Conservation (phyloP, 2,113 vertebrate species). For the Rhinogobius similis region DNA sequence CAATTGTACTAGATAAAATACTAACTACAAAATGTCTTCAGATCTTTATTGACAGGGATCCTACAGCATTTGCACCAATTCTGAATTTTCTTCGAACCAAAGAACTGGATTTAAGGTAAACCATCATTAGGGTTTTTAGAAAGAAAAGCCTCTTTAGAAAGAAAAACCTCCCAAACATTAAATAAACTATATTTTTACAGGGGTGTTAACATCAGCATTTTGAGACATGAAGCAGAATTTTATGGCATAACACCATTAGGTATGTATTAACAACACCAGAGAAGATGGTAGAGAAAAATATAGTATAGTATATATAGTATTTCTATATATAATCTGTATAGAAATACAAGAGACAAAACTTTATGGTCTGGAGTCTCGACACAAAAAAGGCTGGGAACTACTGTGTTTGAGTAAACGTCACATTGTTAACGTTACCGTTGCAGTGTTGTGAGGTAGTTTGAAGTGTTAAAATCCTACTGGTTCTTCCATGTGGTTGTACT, state of each 20-base stretch:
- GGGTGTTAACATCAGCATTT: conserved; percentile 93
- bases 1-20: neutral
- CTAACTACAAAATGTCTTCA: conserved; percentile 57
- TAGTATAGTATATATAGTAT: too few species aligned
- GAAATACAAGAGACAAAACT: too few species aligned
- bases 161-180: neutral
- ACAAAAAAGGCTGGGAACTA: too few species aligned
- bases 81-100: conserved; percentile 99
- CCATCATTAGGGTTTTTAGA: neutral
- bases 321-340: too few species aligned
- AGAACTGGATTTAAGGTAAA: conserved; percentile 94
- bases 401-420: too few species aligned
- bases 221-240: conserved; percentile 97
- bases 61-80: conserved; percentile 96
- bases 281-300: neutral
- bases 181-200: conserved; percentile 64
- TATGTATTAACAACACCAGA: conserved; percentile 62
- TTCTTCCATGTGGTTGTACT: conserved; percentile 39
- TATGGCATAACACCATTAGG: conserved; percentile 98
- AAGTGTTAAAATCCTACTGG: neutral
- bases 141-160: neutral
- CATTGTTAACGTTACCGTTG: too few species aligned
- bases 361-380: too few species aligned
- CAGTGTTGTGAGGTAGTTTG: conserved; percentile 7
- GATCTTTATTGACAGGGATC: conserved; percentile 99